A percentile compares a stretch with the other conserved stretches of the same genome.
Conservation (phyloP, 1,140 invertebrate genomes). For the Cydia pomonella region DNA sequence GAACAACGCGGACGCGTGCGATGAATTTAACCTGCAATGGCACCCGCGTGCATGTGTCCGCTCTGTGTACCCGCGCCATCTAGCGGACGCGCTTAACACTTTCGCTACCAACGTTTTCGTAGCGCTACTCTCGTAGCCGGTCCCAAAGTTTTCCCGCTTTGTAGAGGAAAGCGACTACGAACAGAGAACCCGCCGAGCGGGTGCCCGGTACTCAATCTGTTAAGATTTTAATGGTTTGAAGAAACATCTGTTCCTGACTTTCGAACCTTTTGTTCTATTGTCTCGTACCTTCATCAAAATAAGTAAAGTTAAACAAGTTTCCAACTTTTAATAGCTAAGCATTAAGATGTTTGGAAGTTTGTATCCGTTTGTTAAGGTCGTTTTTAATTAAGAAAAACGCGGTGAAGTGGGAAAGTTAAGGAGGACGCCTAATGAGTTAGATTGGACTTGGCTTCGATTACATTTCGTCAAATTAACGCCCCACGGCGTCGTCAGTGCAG, state of each 20-base stretch:
- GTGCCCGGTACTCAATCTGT: not conserved
- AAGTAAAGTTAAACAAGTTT: not conserved
- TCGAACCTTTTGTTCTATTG: not conserved
- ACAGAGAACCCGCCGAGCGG: too few relatives aligned
- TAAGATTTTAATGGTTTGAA: not conserved
- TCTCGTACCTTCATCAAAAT: not conserved
- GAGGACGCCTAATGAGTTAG: not conserved
- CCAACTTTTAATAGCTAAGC: conserved; percentile 19
- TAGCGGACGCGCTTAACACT: too few relatives aligned
- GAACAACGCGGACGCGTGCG: too few relatives aligned
- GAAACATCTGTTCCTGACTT: not conserved
- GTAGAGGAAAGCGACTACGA: too few relatives aligned
- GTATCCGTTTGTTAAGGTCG: conserved; percentile 18
- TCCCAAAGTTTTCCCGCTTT: too few relatives aligned
- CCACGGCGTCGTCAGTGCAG: not conserved
- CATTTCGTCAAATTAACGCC: conserved; percentile 12
- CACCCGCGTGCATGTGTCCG: too few relatives aligned
- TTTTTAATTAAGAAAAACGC: conserved; percentile 23
- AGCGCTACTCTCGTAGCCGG: too few relatives aligned
- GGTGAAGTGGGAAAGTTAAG: conserved; percentile 9
- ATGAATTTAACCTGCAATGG: too few relatives aligned
- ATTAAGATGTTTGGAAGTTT: conserved; percentile 17
- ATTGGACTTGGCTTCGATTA: conserved; percentile 15
- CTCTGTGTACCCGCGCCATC: too few relatives aligned
- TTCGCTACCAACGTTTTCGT: too few relatives aligned